phyloP scores from a whole-genome alignment of 1,140 invertebrate species.

The Scaptomyza hsui region DNA sequence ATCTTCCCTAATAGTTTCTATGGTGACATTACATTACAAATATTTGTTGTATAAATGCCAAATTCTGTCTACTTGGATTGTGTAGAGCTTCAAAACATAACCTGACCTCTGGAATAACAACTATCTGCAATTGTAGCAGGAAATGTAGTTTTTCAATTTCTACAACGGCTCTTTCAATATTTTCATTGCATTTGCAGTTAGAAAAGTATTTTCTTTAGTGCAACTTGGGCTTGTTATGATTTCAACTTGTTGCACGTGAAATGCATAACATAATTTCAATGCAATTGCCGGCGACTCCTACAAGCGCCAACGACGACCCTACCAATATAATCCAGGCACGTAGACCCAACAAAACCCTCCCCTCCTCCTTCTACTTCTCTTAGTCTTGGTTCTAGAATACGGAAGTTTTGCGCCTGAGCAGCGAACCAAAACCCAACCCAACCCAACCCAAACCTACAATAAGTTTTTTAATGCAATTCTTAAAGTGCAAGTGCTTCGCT shows the following conservation, averaged over 20 bases:
- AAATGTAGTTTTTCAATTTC: conserved; percentile 53
- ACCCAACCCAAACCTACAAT: conserved; percentile 48
- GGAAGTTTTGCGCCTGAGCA: conserved; percentile 54
- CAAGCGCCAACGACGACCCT: conserved; percentile 8
- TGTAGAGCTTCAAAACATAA: neutral
- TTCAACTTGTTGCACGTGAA: conserved; percentile 82
- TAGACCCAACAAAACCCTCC: conserved; percentile 28
- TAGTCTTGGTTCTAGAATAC: conserved; percentile 34
- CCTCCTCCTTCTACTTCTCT: neutral
- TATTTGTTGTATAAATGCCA: neutral
- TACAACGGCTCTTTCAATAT: conserved; percentile 61
- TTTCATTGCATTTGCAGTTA: conserved; percentile 77
- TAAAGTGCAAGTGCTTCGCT: conserved; percentile 74
- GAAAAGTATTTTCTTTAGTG: conserved; percentile 43
- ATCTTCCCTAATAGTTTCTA: neutral
- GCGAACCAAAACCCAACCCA: conserved; percentile 38
- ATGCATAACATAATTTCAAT: conserved; percentile 66
- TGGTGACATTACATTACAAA: neutral
- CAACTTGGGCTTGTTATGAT: conserved; percentile 69
- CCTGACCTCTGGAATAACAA: conserved; percentile 1
- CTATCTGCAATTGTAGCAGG: conserved; percentile 32
- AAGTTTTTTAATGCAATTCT: conserved; percentile 67
- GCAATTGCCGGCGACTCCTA: neutral
- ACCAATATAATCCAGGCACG: conserved; percentile 68
- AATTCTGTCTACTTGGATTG: no score